Percentiles rank a stretch among this genome's conserved stretches.
phyloP scores from a whole-genome alignment of 2,888 invertebrate genomes.

The Hydrotaea cyrtoneurina region DNA sequence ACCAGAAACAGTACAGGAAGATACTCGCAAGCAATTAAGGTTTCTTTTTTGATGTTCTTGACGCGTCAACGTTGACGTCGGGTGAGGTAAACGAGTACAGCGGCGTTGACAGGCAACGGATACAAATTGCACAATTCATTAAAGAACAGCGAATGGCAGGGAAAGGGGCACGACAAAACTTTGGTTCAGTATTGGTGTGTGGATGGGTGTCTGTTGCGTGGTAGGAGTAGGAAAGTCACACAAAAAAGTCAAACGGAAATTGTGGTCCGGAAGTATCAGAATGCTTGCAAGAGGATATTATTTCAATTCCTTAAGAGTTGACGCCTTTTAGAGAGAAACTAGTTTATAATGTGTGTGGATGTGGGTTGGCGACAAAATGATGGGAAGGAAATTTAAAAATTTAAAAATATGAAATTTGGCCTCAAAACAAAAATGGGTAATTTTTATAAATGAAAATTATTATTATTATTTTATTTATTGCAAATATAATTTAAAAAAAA shows the following conservation, averaged over 20 bases:
- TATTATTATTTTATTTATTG: too few species aligned
- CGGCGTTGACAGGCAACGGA: not conserved
- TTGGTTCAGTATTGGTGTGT: not conserved
- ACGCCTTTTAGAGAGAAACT: too few species aligned
- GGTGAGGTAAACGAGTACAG: too few species aligned
- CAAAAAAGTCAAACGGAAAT: constrained; percentile 4
- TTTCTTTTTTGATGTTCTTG: constrained; percentile 11
- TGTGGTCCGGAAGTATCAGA: constrained; percentile 5
- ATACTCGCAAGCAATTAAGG: constrained; percentile 26
- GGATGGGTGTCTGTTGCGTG: not conserved
- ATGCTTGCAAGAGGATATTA: not conserved
- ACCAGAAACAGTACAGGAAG: constrained; percentile 39
- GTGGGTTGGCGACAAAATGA: too few species aligned
- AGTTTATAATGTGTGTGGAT: too few species aligned
- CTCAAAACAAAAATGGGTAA: too few species aligned
- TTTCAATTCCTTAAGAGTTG: too few species aligned
- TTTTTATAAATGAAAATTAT: too few species aligned
- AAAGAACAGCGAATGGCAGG: not conserved
- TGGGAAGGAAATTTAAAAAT: too few species aligned
- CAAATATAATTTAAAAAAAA: too few species aligned
- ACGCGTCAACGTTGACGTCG: not conserved
- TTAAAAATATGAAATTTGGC: too few species aligned
- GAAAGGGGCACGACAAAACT: not conserved
- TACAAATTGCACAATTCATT: constrained; percentile 47
- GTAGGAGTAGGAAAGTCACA: not conserved